A percentile compares a stretch with the other conserved stretches of the same genome.
Conservation (phyloP, 23 tunicate species). For the Botrylloides violaceus region DNA sequence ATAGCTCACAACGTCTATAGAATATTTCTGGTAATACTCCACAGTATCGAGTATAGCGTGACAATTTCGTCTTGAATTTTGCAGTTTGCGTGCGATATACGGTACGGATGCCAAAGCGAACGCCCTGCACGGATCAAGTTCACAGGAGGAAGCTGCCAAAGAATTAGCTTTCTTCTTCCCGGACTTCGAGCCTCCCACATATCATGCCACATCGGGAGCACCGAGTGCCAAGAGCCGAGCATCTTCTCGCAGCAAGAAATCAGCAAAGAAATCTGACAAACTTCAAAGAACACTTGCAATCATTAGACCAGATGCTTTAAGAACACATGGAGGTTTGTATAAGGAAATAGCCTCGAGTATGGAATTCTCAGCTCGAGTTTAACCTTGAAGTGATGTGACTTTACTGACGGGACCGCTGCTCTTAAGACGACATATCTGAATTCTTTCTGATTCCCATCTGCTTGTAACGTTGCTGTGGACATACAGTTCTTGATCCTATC, state of each 20-base stretch:
- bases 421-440: too few species aligned
- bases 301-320: conserved; percentile 85
- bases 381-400: too few species aligned
- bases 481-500: too few species aligned
- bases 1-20: too few species aligned
- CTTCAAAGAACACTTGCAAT: conserved; percentile 77
- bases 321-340: conserved; percentile 53
- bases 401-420: too few species aligned
- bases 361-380: too few species aligned
- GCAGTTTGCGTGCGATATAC: conserved; percentile 85
- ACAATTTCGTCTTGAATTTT: too few species aligned
- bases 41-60: too few species aligned
- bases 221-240: conserved; percentile 34
- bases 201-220: conserved; percentile 8
- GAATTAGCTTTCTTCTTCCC: conserved; percentile 94
- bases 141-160: conserved; percentile 83
- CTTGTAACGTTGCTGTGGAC: too few species aligned
- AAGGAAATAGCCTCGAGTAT: too few species aligned
- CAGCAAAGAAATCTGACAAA: not conserved
- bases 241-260: conserved; percentile 38
- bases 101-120: conserved; percentile 83
- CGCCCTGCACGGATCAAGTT: conserved; percentile 83
- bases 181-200: conserved; percentile 60
- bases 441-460: too few species aligned
- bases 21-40: too few species aligned